Percentiles rank a stretch among this genome's conserved stretches.
Conservation (phyloP, 1,140 invertebrate genomes). For the Zelostemma sp. region DNA sequence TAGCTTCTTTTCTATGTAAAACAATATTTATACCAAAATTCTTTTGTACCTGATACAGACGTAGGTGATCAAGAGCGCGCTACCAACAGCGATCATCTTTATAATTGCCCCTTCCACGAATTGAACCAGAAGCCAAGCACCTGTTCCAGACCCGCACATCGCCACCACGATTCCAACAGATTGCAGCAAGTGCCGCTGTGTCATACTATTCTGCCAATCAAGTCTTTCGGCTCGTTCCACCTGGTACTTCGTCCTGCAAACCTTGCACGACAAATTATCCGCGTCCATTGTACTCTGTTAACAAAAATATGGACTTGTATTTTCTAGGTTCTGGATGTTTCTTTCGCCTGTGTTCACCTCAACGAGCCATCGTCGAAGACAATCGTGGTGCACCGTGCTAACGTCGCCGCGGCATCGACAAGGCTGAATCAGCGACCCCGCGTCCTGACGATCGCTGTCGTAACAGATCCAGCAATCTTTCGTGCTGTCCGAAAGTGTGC, state of each 20-base stretch:
- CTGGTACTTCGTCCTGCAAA: conserved; percentile 83
- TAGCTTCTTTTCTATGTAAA: too few relatives aligned
- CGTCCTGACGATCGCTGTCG: conserved; percentile 82
- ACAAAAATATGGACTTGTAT: too few relatives aligned
- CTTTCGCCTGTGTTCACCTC: conserved; percentile 74
- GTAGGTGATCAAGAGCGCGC: conserved; percentile 85
- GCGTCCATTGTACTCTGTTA: conserved; percentile 76
- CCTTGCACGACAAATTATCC: conserved; percentile 82
- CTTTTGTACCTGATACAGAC: conserved; percentile 81
- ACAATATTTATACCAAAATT: too few relatives aligned
- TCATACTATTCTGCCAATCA: conserved; percentile 85
- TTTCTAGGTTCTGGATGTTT: too few relatives aligned
- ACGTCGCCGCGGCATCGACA: conserved; percentile 93
- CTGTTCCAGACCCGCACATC: conserved; percentile 81
- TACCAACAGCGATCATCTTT: conserved; percentile 82
- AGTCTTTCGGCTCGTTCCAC: conserved; percentile 79
- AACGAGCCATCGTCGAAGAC: conserved; percentile 89
- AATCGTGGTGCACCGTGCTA: conserved; percentile 91
- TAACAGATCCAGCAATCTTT: conserved; percentile 95
- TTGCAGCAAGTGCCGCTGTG: conserved; percentile 84
- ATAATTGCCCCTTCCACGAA: conserved; percentile 83
- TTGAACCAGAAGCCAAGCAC: conserved; percentile 86
- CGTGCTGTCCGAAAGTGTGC: conserved; percentile 60
- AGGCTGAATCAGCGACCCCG: conserved; percentile 86
- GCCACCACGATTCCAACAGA: conserved; percentile 76